phyloP scores from a whole-genome alignment of 2,888 invertebrate species.

The Nymphalis urticae region DNA sequence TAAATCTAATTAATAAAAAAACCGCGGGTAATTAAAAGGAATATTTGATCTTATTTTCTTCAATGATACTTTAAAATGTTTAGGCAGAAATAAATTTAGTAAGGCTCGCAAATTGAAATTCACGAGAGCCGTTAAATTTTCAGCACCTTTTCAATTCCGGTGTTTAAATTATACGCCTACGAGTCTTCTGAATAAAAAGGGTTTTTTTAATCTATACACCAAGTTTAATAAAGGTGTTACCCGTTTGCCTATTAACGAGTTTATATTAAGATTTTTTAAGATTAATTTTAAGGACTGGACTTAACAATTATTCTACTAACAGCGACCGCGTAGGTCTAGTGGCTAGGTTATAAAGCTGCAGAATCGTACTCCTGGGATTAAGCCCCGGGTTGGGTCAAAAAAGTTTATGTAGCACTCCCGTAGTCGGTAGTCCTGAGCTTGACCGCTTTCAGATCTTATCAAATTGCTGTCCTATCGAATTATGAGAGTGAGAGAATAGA shows the following conservation, averaged over 20 bases:
- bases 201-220: neutral
- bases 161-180: conserved; percentile 18
- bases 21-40: conserved; percentile 3
- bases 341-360: too few species aligned
- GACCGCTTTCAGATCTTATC: too few species aligned
- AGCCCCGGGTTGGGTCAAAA: too few species aligned
- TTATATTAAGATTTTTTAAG: neutral
- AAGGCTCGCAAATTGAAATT: conserved; percentile 26
- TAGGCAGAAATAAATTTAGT: conserved; percentile 20
- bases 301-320: too few species aligned
- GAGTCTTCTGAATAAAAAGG: neutral
- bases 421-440: too few species aligned
- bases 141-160: conserved; percentile 34
- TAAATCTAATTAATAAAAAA: neutral
- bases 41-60: neutral
- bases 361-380: too few species aligned
- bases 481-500: too few species aligned
- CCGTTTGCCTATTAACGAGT: neutral
- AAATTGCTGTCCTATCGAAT: too few species aligned
- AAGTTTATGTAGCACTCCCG: too few species aligned
- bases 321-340: too few species aligned
- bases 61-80: conserved; percentile 2
- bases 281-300: too few species aligned
- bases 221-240: neutral
- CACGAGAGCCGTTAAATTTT: conserved; percentile 25